Evolutionary conservation across 2,797 vertebrate genomes (phyloP).

Genomic region (Lerista edwardsae): DNA sequence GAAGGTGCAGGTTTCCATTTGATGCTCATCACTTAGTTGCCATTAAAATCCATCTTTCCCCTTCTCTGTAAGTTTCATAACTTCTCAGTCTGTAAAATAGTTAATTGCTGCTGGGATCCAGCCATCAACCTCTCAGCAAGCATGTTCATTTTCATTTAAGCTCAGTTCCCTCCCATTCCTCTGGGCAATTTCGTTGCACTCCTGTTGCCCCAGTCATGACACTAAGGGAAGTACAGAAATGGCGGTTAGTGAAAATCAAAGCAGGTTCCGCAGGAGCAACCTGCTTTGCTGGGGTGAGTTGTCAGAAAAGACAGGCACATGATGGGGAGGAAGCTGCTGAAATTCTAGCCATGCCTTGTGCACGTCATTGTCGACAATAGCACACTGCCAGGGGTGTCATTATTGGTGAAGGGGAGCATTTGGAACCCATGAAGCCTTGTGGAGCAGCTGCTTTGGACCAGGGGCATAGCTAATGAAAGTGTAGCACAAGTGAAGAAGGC

Average conservation of each 20-base stretch:
- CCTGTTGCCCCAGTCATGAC: not conserved
- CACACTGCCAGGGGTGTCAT: not conserved
- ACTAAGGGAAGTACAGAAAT: not conserved
- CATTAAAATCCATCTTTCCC: not conserved
- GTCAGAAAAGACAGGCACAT: too few relatives aligned
- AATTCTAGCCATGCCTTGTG: not conserved
- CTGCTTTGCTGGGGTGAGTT: not conserved
- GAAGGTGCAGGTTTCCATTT: not conserved
- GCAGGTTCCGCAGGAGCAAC: not conserved
- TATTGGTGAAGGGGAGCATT: not conserved
- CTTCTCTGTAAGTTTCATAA: not conserved
- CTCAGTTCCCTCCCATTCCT: not conserved
- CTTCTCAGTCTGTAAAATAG: not conserved
- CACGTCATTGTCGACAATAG: not conserved
- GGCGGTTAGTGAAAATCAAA: not conserved
- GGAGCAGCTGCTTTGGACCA: too few relatives aligned
- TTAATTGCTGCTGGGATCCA: slow-evolving; percentile 9
- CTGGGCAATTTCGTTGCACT: not conserved
- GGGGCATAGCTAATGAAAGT: too few relatives aligned
- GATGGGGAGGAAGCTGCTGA: not conserved
- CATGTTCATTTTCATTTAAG: not conserved
- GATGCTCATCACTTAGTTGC: not conserved
- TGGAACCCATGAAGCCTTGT: not conserved
- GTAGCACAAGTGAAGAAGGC: too few relatives aligned
- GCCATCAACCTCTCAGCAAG: slow-evolving; percentile 12